Percentiles rank a stretch among this genome's conserved stretches.
Conservation (phyloP, 2,113 vertebrate genomes). For the Chrysochloris asiatica region DNA sequence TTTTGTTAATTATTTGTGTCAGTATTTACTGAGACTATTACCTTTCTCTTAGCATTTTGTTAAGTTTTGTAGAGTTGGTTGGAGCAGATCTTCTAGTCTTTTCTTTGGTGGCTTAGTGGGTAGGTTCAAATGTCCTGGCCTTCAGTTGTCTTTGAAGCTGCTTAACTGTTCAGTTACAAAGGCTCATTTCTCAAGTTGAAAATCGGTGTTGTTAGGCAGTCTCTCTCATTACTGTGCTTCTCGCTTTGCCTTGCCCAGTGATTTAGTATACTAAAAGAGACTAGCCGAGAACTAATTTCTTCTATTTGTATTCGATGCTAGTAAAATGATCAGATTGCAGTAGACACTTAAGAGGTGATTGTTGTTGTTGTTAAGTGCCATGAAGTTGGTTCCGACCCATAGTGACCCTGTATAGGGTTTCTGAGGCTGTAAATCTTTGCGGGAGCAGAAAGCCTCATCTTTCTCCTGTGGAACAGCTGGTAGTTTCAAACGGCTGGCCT, state of each 20-base stretch:
- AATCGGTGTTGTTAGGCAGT: background rate
- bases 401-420: no score
- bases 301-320: background rate
- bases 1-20: background rate
- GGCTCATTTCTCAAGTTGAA: background rate
- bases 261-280: no score
- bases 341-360: no score
- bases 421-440: no score
- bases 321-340: background rate
- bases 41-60: background rate
- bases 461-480: no score
- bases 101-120: no score
- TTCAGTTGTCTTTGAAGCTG: background rate
- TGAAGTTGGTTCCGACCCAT: no score
- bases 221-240: background rate
- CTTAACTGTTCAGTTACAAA: background rate
- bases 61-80: background rate
- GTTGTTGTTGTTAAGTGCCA: no score
- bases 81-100: background rate
- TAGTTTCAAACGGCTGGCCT: no score
- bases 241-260: background rate
- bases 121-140: background rate
- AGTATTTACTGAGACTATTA: background rate
- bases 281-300: background rate
- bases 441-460: no score